Base-by-base conservation (phyloP, 2,797 vertebrate species). In the Hipposideros larvatus region DNA sequence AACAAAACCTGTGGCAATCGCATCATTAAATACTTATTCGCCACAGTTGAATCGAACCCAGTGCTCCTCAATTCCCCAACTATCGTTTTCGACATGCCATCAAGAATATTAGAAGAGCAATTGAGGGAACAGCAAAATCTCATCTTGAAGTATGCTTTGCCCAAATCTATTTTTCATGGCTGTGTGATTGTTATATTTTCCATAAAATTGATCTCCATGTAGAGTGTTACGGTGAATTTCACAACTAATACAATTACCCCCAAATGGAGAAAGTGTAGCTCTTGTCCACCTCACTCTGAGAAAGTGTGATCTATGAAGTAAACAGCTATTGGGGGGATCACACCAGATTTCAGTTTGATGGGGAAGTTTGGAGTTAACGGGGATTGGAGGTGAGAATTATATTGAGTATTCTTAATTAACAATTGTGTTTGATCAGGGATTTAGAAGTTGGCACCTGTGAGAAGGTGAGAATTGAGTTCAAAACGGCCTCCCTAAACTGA, bases 391-490 rank as follows among this genome's bases (percentile, higher is more conserved):
- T 1, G 96, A 96, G 97, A 97, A 97, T 97, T 92, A 91, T 84
- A 86, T 43, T 77, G 87, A 80, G 70, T 63, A 37, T 88, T 95
- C 90, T 89, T 94, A 78, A 97, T 97, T 97, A 97, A 53, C 97
- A 91, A 90, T 61, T 95, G 84, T 63, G 87, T 94, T 97, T 96
- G 93, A 97, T 96, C 94, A 71, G 96, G 83, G 96, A 80, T 89
- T 95, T 89, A 53, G 57, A 94, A 71, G 84, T 95, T 95, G 96
- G 86, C 96, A 95, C 87, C 63, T 84, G 68, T 15, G 55, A 34
- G 37, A 65, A 94, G 41, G 96, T 94, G 97, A 95, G 95, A 97
- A 97, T 96, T 95, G 95, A 79, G 89, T 96, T 94, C 77, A 28
- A 63, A 83, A 71, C 1, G 63, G 80, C 46, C 21, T 70, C 68